Conservation (phyloP, 1,140 invertebrate species). For the Platorchestia sp. region DNA sequence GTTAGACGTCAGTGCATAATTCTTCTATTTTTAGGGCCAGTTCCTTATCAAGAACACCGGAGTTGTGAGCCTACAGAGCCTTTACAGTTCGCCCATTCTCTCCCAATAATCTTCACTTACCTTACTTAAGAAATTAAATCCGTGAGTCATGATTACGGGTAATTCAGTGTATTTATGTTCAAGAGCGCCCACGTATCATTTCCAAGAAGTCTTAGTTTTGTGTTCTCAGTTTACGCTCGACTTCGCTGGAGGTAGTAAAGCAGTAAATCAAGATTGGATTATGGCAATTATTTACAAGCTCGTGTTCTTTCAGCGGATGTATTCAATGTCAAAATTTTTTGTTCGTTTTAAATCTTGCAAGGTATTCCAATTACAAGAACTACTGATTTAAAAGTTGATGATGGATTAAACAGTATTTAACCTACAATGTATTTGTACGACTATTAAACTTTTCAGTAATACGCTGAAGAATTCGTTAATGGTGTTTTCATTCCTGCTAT, state of each 20-base stretch:
- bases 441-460: background rate
- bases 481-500: no score
- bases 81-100: background rate
- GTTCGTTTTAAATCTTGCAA: no score
- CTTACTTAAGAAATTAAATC: background rate
- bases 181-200: background rate
- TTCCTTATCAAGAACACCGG: background rate
- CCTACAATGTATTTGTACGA: background rate
- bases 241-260: background rate
- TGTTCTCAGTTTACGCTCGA: background rate
- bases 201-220: background rate
- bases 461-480: no score
- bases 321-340: no score
- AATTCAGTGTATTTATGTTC: background rate
- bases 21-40: background rate
- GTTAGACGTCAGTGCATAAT: background rate
- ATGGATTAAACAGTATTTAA: background rate
- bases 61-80: background rate
- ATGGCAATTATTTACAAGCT: background rate
- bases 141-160: background rate
- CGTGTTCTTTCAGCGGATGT: background rate
- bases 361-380: background rate
- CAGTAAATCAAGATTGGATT: background rate
- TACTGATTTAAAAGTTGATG: background rate
- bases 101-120: background rate